phyloP scores from a whole-genome alignment of 2,797 vertebrate species.

The Morus bassanus region DNA sequence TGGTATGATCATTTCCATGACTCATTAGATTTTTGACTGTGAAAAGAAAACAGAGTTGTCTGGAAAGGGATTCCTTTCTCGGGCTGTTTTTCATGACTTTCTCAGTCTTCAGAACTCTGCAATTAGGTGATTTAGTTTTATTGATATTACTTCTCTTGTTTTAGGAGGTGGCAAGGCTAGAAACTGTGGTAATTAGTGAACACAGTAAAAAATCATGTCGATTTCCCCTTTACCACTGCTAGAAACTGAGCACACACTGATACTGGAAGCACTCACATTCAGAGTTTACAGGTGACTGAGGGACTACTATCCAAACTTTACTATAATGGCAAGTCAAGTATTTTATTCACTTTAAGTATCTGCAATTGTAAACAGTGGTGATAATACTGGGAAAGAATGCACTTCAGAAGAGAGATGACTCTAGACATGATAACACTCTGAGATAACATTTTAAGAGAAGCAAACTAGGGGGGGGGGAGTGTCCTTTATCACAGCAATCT shows the following conservation, averaged over 20 bases:
- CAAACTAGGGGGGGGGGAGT: neutral
- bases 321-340: conserved; percentile 28
- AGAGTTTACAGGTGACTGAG: neutral
- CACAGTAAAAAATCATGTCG: neutral
- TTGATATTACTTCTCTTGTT: neutral
- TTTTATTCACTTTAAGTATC: conserved; percentile 41
- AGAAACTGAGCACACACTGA: neutral
- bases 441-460: conserved; percentile 40
- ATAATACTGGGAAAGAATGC: conserved; percentile 40
- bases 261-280: neutral
- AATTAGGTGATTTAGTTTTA: neutral
- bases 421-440: neutral
- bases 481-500: neutral
- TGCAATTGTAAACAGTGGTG: conserved; percentile 30
- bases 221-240: neutral
- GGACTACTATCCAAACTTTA: conserved; percentile 11
- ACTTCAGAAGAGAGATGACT: conserved; percentile 17
- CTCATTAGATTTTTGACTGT: neutral
- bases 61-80: neutral
- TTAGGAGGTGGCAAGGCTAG: neutral
- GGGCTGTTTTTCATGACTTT: neutral
- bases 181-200: neutral
- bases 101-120: neutral
- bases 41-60: neutral
- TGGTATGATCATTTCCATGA: neutral